These are phyloP conservation scores for Sturnus vulgaris DNA, from an alignment of 2,113 vertebrate genomes.

Conservation along the genomic window DNA sequence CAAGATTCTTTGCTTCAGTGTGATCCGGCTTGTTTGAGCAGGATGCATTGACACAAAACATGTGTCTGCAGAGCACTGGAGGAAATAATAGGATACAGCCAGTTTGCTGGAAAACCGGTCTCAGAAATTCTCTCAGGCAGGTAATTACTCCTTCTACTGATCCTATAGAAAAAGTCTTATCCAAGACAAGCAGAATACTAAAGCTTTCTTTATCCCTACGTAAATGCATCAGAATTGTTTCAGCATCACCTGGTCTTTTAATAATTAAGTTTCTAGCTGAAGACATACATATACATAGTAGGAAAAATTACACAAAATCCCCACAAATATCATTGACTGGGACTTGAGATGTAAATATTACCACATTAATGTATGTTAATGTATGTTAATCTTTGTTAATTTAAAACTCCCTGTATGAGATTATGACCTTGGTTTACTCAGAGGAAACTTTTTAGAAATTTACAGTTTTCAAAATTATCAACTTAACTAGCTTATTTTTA, in stretches of 20 bases:
- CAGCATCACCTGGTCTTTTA: neutral
- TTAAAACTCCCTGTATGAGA: neutral
- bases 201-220: fast-evolving
- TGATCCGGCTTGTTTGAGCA: neutral
- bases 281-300: neutral
- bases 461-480: neutral
- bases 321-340: neutral
- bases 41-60: neutral
- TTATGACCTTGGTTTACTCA: neutral
- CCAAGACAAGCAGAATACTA: neutral
- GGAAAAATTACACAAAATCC: neutral
- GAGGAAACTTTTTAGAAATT: neutral
- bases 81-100: neutral
- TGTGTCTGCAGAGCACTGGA: neutral
- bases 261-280: neutral
- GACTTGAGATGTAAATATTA: neutral
- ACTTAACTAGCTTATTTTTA: neutral
- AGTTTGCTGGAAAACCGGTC: neutral
- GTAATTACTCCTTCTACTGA: neutral
- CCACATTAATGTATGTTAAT: neutral
- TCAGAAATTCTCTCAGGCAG: constrained; percentile 11
- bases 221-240: neutral
- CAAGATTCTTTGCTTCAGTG: neutral
- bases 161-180: neutral
- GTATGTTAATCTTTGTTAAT: neutral